phyloP scores from a whole-genome alignment of 2,888 invertebrate genomes.

The Nemotelus nigrinus region DNA sequence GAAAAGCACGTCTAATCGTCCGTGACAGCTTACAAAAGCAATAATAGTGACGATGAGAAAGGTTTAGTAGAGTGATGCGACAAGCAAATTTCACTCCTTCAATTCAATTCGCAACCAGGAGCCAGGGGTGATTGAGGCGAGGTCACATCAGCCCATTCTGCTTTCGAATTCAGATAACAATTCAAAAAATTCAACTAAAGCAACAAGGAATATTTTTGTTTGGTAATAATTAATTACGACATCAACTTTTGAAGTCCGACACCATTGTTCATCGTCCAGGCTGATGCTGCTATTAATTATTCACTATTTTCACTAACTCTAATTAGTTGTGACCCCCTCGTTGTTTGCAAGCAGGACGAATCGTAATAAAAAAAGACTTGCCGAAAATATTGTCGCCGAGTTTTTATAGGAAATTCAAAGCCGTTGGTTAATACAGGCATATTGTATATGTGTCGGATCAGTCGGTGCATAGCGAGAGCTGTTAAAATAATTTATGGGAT shows the following conservation, averaged over 20 bases:
- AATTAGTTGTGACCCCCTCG: slow-evolving; percentile 30
- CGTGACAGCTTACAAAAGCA: slow-evolving; percentile 44
- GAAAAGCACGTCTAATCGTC: slow-evolving; percentile 34
- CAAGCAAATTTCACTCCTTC: slow-evolving; percentile 19
- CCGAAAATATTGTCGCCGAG: too few relatives aligned
- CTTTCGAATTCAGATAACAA: background rate
- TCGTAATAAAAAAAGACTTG: background rate
- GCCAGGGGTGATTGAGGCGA: too few relatives aligned
- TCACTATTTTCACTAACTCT: background rate
- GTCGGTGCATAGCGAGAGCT: background rate
- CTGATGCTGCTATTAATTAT: background rate
- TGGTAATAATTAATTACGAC: slow-evolving; percentile 38
- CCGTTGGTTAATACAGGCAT: background rate
- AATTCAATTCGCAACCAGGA: too few relatives aligned
- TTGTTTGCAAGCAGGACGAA: slow-evolving; percentile 2
- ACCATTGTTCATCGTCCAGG: background rate
- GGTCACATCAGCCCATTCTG: background rate
- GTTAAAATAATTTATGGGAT: slow-evolving; percentile 41
- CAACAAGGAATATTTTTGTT: background rate
- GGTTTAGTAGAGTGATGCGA: slow-evolving; percentile 24
- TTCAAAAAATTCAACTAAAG: background rate
- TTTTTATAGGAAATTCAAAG: background rate
- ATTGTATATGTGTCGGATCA: background rate
- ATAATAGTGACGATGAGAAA: slow-evolving; percentile 19
- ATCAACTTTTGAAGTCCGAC: background rate